Percentiles rank a stretch among this genome's conserved stretches.
Conservation (phyloP, 2,113 vertebrate genomes). For the Cyanoramphus novaezelandiae region DNA sequence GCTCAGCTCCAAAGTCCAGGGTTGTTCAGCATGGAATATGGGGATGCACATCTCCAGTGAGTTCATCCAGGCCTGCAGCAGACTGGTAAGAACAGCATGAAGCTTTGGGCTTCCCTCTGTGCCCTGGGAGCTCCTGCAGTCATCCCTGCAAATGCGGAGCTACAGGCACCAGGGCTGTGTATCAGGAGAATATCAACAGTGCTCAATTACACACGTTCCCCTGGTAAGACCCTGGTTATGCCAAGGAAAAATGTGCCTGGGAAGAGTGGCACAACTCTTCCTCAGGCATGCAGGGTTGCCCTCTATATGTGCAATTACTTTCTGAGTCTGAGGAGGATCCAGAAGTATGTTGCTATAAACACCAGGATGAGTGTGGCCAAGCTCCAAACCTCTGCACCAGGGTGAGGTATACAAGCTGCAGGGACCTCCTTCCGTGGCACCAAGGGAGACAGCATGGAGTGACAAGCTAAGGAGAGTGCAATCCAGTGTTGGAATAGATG, state of each 20-base stretch:
- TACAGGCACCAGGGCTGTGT: background rate
- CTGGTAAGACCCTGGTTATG: background rate
- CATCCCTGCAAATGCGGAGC: background rate
- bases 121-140: background rate
- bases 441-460: background rate
- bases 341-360: background rate
- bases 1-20: background rate
- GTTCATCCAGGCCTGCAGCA: background rate
- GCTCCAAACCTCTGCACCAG: background rate
- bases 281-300: background rate
- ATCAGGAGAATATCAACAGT: background rate
- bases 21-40: background rate
- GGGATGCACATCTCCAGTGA: background rate
- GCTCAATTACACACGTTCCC: background rate
- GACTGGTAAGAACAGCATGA: background rate
- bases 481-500: background rate
- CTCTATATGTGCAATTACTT: background rate
- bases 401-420: background rate
- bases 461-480: background rate
- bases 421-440: background rate
- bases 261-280: background rate
- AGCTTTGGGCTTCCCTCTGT: background rate
- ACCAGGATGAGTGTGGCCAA: background rate
- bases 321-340: background rate
- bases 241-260: background rate